These are phyloP conservation scores for Thunnus albacares DNA, from an alignment of 2,797 vertebrate genomes.

Conservation along the genomic window DNA sequence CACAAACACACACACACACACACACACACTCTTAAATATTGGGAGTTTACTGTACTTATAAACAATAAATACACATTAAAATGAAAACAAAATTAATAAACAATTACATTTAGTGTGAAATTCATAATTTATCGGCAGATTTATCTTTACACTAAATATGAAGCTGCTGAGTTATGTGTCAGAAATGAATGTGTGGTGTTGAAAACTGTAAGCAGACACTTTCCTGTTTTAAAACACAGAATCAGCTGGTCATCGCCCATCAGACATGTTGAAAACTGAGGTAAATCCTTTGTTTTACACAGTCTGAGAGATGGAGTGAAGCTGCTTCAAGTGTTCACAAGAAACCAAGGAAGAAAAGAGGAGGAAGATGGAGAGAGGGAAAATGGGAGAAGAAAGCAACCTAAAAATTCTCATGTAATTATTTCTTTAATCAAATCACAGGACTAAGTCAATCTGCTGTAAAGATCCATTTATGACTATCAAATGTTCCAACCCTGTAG, in stretches of 20 bases:
- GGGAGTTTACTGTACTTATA: constrained; percentile 14
- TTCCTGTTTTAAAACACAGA: neutral
- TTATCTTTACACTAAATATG: neutral
- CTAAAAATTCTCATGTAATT: neutral
- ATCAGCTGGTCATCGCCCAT: neutral
- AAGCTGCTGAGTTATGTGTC: neutral
- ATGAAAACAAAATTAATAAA: neutral
- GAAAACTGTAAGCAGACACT: neutral
- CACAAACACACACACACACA: constrained; percentile 22
- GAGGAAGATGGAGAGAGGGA: neutral
- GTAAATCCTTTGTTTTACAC: neutral
- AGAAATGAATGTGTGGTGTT: neutral
- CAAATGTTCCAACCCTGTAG: neutral
- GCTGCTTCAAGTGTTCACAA: neutral
- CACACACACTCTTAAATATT: constrained; percentile 39
- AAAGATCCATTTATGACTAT: neutral
- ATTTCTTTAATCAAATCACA: neutral
- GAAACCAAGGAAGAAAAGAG: neutral
- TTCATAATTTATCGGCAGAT: neutral
- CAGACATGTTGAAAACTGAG: neutral
- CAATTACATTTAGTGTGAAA: constrained; percentile 16
- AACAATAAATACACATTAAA: constrained; percentile 47
- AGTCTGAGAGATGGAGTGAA: neutral
- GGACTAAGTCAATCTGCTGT: neutral
- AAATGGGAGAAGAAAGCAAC: neutral